Evolutionary conservation across 2,797 vertebrate species (phyloP), one percentile per base, ranked within the genome.

Genomic region (Sparidentex hasta): DNA sequence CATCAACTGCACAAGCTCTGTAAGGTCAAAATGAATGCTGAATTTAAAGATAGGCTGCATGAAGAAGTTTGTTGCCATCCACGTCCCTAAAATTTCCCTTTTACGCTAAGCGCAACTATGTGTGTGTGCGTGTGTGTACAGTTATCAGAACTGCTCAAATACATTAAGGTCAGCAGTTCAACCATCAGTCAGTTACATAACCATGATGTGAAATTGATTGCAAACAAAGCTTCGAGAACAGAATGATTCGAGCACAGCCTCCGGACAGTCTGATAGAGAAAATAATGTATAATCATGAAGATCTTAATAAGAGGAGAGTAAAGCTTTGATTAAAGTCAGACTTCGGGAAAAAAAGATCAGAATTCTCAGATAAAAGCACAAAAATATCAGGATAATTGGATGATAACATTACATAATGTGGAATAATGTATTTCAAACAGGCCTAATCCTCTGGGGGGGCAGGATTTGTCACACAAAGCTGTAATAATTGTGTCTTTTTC

Each of bases 381-480:
- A 29, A 71, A 56, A 70, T 55, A 69, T 62, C 48, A 12, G n/a
- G 46, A 47, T 23, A 68, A 63, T 21, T 2, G 38, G 16, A 41
- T 46, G 29, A 52, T 23, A n/a, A 58, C 41, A 68, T 75, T 73
- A 6, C 33, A 58, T 65, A 73, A 46, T 71, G 29, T 64, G 16
- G 64, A 66, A 72, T 63, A 62, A 61, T 76, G 78, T 43, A 63
- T 74, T 84, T 76, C 14, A 48, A 23, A 72, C 17, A 3, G 21
- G 14, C 17, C 17, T 70, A 73, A 81, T 76, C 72, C 75, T 61
- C 69, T 55, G 46, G 48, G 29, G 46, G 41, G 70, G 0, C 18
- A 73, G 44, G 74, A 77, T 84, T 71, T 71, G 54, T 81, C 51
- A 23, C 41, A 52, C 67, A 43, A 67, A 67, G 71, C 51, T 56